These are phyloP conservation scores for Sylvilagus bachmani DNA, from an alignment of 2,113 vertebrate species.

Conservation along the genomic window DNA sequence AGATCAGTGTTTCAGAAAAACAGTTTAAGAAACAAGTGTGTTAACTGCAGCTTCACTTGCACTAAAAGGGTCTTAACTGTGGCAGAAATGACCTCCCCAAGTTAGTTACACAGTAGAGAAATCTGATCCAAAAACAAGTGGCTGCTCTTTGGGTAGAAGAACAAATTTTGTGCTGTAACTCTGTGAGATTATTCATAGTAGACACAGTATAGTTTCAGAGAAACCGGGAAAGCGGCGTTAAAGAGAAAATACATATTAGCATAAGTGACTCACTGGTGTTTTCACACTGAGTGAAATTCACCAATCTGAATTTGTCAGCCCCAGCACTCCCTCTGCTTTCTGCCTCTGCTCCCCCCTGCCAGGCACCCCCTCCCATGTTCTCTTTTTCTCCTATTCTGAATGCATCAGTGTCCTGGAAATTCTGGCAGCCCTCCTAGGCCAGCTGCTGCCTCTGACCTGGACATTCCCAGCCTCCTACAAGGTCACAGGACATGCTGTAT, in stretches of 20 bases:
- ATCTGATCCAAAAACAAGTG: slow-evolving; percentile 29
- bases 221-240: slow-evolving; percentile 61
- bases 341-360: neutral
- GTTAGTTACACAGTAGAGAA: neutral
- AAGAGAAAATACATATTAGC: slow-evolving; percentile 74
- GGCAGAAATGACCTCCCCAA: slow-evolving; percentile 6
- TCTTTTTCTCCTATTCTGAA: slow-evolving; percentile 80
- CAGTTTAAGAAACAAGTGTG: neutral
- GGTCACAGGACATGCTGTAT: slow-evolving; percentile 81
- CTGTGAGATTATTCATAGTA: slow-evolving; percentile 60
- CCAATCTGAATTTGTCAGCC: slow-evolving; percentile 57
- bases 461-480: slow-evolving; percentile 73
- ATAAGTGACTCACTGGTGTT: slow-evolving; percentile 67
- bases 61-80: neutral
- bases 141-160: slow-evolving; percentile 56
- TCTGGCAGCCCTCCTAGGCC: slow-evolving; percentile 81
- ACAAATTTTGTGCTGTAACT: slow-evolving; percentile 65
- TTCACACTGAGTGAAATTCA: slow-evolving; percentile 58
- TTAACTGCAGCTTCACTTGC: neutral
- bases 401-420: slow-evolving; percentile 78
- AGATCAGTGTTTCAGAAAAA: neutral
- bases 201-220: slow-evolving; percentile 61
- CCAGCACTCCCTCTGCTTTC: slow-evolving; percentile 23
- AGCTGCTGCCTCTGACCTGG: slow-evolving; percentile 83
- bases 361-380: slow-evolving; percentile 70